Evolutionary conservation across 2,888 invertebrate genomes (phyloP).

Genomic region (Nemotelus pantherinus): DNA sequence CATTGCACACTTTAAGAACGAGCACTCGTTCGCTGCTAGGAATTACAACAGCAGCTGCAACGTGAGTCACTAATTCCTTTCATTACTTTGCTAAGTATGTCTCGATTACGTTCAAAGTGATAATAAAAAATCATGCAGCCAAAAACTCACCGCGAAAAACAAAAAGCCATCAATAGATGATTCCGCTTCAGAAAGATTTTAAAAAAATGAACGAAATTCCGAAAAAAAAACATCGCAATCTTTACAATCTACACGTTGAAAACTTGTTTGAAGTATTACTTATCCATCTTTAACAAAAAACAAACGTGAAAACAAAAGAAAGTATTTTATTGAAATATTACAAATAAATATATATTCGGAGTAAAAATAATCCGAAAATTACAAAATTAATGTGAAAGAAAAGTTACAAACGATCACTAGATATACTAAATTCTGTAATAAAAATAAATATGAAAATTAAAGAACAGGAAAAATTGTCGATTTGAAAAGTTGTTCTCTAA

Average conservation of each 20-base stretch:
- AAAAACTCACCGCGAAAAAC: background rate
- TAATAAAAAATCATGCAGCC: too few species aligned
- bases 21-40: too few species aligned
- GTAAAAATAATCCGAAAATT: background rate
- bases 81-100: too few species aligned
- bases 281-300: background rate
- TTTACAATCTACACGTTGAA: background rate
- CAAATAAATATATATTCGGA: background rate
- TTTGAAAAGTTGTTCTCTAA: conserved; percentile 32
- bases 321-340: conserved; percentile 10
- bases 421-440: background rate
- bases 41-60: too few species aligned
- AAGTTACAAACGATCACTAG: conserved; percentile 13
- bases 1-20: too few species aligned
- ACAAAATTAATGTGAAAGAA: background rate
- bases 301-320: background rate
- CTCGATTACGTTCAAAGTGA: too few species aligned
- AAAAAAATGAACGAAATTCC: background rate
- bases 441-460: conserved; percentile 20
- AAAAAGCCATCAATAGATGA: background rate
- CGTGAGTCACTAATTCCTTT: too few species aligned
- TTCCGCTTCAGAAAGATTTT: conserved; percentile 5
- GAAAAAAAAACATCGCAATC: background rate
- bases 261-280: conserved; percentile 2
- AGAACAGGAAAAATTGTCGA: conserved; percentile 10